Conservation (phyloP, 2,888 invertebrate genomes). For the Agonopterix heracliana region DNA sequence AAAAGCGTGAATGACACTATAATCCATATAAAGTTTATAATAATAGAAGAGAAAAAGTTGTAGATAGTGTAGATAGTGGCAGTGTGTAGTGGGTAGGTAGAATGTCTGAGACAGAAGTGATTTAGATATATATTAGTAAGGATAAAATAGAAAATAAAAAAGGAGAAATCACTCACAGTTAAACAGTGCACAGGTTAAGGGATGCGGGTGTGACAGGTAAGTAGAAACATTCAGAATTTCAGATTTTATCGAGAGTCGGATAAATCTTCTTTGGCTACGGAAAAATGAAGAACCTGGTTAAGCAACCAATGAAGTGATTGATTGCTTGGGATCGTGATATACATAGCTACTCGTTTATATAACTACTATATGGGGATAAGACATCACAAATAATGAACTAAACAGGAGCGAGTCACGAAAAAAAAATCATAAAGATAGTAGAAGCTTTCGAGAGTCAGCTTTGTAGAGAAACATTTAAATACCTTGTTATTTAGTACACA, state of each 20-base stretch:
- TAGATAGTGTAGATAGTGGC: conserved; percentile 69
- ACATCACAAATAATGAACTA: conserved; percentile 6
- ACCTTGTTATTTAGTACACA: neutral
- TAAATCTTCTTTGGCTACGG: conserved; percentile 64
- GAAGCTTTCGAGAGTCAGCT: neutral
- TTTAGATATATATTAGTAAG: conserved; percentile 34
- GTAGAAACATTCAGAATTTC: conserved; percentile 67
- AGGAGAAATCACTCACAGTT: conserved; percentile 72
- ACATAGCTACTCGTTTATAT: conserved; percentile 11
- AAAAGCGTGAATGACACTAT: conserved; percentile 64
- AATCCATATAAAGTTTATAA: conserved; percentile 36
- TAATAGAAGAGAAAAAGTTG: conserved; percentile 64
- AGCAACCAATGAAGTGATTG: conserved; percentile 42
- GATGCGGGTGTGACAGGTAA: conserved; percentile 70
- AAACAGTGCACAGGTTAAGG: conserved; percentile 66
- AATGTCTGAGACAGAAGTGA: conserved; percentile 60
- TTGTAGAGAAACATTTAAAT: neutral
- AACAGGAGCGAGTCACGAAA: neutral
- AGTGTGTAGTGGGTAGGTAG: conserved; percentile 59
- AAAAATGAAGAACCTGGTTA: conserved; percentile 53
- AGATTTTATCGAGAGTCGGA: conserved; percentile 58
- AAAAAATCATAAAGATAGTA: neutral
- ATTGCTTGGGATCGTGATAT: conserved; percentile 32
- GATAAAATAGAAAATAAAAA: conserved; percentile 49
- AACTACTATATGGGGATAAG: conserved; percentile 15